Evolutionary conservation across 2,888 invertebrate genomes (phyloP).

Genomic region (Flexamia atlantica): DNA sequence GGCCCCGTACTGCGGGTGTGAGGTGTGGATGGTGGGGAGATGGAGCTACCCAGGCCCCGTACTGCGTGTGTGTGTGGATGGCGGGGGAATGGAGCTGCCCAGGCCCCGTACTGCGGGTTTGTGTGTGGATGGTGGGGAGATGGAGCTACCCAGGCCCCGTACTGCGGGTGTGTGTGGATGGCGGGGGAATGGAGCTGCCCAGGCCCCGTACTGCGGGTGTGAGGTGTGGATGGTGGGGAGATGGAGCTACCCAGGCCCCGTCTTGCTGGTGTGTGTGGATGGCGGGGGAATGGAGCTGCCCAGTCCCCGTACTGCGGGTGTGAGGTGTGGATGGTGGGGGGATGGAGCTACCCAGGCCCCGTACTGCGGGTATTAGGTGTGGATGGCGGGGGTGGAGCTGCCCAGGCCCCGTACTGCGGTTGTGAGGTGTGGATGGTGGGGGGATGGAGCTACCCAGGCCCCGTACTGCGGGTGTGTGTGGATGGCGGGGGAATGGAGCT

Average conservation of each 20-base stretch:
- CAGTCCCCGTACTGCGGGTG: too few species aligned
- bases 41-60: constrained; percentile 35
- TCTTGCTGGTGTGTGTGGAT: too few species aligned
- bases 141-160: not conserved
- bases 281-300: too few species aligned
- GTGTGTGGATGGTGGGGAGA: not conserved
- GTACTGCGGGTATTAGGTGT: too few species aligned
- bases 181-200: constrained; percentile 17
- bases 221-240: not conserved
- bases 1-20: not conserved
- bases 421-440: too few species aligned
- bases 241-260: too few species aligned
- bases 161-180: too few species aligned
- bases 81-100: not conserved
- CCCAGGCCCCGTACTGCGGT: not conserved
- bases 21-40: not conserved
- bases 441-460: too few species aligned
- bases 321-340: not conserved
- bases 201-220: not conserved
- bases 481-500: too few species aligned
- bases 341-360: not conserved
- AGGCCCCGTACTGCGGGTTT: not conserved
- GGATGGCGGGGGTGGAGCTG: not conserved
- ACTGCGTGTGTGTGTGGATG: not conserved
- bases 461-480: too few species aligned